A percentile compares a stretch with the other conserved stretches of the same genome.
Conservation (phyloP, 2,113 vertebrate genomes). For the Salvator merianae region DNA sequence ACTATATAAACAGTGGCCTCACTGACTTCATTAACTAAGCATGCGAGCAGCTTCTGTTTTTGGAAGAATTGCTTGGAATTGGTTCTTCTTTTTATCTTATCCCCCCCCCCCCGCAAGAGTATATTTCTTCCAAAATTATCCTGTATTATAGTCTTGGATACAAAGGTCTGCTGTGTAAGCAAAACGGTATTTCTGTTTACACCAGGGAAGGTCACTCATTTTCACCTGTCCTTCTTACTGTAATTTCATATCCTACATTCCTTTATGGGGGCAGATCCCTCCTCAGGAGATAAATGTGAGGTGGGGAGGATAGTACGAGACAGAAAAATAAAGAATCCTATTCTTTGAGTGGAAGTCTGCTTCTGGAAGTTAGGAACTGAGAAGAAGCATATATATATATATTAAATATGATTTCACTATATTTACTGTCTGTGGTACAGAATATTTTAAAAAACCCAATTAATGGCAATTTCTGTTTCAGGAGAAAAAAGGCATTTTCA, state of each 20-base stretch:
- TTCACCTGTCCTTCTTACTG: not conserved
- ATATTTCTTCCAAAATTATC: not conserved
- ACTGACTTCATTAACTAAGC: not conserved
- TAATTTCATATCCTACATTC: not conserved
- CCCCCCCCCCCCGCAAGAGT: too few species aligned
- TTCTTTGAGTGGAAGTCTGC: not conserved
- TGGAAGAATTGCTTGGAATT: not conserved
- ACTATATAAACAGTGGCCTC: not conserved
- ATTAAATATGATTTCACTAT: not conserved
- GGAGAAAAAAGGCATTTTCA: slow-evolving; percentile 46
- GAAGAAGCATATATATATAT: not conserved
- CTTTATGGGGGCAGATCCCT: not conserved
- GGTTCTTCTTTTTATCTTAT: not conserved
- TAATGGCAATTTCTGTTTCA: slow-evolving; percentile 55
- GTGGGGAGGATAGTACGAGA: not conserved
- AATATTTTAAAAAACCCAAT: slow-evolving; percentile 5
- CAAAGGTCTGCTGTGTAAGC: not conserved
- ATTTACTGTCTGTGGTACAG: not conserved
- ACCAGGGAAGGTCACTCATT: not conserved
- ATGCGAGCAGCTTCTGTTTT: not conserved
- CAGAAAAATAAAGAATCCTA: not conserved
- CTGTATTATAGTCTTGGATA: not conserved
- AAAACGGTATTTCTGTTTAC: not conserved
- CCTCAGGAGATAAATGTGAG: not conserved
- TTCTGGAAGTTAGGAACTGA: not conserved